These are phyloP conservation scores for Brenthis daphne DNA, from an alignment of 2,888 invertebrate genomes.

Conservation along the genomic window DNA sequence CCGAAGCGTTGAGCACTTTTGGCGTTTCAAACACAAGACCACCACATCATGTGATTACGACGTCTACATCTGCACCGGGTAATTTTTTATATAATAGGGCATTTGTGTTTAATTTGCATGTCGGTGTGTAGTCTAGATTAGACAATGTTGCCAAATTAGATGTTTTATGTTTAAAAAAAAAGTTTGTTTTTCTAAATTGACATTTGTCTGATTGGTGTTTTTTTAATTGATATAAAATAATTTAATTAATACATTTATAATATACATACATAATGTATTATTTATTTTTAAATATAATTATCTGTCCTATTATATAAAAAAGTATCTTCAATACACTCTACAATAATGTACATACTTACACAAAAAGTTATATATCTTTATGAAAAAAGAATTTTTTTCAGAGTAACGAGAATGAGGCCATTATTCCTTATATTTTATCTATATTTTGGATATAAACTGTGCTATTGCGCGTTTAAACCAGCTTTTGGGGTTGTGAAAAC, in stretches of 20 bases:
- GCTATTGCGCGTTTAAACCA: conserved; percentile 17
- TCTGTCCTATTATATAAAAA: conserved; percentile 26
- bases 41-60: conserved; percentile 67
- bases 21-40: conserved; percentile 85
- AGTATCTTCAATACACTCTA: background rate
- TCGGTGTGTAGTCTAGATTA: conserved; percentile 16
- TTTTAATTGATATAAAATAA: no score
- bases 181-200: no score
- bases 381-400: background rate
- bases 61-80: conserved; percentile 83
- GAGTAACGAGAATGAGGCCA: conserved; percentile 3
- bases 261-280: background rate
- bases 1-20: conserved; percentile 83
- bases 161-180: background rate
- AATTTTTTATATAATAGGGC: conserved; percentile 69
- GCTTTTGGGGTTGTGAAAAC: conserved; percentile 21
- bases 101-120: conserved; percentile 29
- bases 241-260: no score
- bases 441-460: conserved; percentile 10
- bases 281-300: conserved; percentile 8
- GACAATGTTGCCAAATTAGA: background rate
- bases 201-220: no score
- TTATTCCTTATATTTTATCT: background rate
- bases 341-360: conserved; percentile 2
- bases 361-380: background rate